Conservation (phyloP, 2,797 vertebrate genomes). For the Gouania willdenowi region DNA sequence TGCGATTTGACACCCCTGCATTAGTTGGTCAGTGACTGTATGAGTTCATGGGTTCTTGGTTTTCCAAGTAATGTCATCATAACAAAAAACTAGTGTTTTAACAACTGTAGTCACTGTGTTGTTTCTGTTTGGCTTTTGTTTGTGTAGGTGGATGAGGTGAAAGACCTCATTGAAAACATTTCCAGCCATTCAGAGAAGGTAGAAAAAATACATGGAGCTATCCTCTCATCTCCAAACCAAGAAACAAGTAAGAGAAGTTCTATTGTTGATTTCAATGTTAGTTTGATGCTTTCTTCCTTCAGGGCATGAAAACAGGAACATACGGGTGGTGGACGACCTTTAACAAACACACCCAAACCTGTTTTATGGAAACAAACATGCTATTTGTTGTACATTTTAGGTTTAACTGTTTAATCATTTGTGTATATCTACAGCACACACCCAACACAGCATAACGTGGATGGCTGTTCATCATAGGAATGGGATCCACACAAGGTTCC, state of each 20-base stretch:
- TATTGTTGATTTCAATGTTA: neutral
- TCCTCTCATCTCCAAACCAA: constrained; percentile 79
- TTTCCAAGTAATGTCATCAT: no score
- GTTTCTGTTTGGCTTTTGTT: neutral
- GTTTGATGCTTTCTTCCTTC: neutral
- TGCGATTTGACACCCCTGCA: no score
- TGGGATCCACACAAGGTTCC: no score
- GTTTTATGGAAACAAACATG: no score
- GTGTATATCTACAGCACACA: no score
- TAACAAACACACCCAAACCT: constrained; percentile 16
- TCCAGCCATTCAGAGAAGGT: constrained; percentile 79
- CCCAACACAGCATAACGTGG: no score
- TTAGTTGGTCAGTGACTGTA: no score
- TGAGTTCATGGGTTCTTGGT: no score
- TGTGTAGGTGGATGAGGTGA: constrained; percentile 83
- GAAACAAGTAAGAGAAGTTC: constrained; percentile 76
- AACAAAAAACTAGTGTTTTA: no score
- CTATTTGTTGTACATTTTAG: no score
- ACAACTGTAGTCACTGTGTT: neutral
- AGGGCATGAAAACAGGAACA: neutral
- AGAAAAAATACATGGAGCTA: constrained; percentile 78
- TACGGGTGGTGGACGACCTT: constrained; percentile 1
- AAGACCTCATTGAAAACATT: constrained; percentile 75
- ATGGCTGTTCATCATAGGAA: no score
- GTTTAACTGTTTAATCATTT: no score